Conservation (phyloP, 2,888 invertebrate species). For the Itoplectis maculator region DNA sequence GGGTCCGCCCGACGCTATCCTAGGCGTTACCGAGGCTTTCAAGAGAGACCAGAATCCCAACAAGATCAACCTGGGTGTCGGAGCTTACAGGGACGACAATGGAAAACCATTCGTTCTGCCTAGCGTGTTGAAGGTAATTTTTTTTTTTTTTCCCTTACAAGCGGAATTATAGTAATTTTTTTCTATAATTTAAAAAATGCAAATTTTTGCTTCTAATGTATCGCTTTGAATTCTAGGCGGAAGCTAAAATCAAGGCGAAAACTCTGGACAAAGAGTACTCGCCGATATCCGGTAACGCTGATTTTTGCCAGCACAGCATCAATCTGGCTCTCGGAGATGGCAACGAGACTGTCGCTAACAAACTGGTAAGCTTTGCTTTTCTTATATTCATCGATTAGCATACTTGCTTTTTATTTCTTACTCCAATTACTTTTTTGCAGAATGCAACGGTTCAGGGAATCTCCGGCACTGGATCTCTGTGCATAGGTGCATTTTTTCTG, state of each 20-base stretch:
- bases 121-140: constrained; percentile 90
- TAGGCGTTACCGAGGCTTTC: constrained; percentile 98
- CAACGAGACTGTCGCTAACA: constrained; percentile 89
- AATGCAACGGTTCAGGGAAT: constrained; percentile 92
- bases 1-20: constrained; percentile 99
- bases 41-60: constrained; percentile 95
- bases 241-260: constrained; percentile 89
- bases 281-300: constrained; percentile 94
- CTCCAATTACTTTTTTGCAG: constrained; percentile 83
- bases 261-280: constrained; percentile 97
- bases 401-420: neutral
- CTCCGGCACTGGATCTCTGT: constrained; percentile 98
- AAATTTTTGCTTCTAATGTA: constrained; percentile 65
- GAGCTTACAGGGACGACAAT: constrained; percentile 98
- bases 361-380: constrained; percentile 87
- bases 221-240: constrained; percentile 88
- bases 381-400: constrained; percentile 37
- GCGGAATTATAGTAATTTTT: too few species aligned
- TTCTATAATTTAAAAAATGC: neutral
- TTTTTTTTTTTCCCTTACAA: constrained; percentile 20
- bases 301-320: constrained; percentile 94
- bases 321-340: constrained; percentile 95
- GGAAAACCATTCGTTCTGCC: constrained; percentile 98
- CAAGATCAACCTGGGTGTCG: constrained; percentile 98
- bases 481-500: constrained; percentile 95